Evolutionary conservation across 1,140 invertebrate species (phyloP), one percentile per base, ranked within the genome.

Genomic region (Mycetomoellerius zeteki): DNA sequence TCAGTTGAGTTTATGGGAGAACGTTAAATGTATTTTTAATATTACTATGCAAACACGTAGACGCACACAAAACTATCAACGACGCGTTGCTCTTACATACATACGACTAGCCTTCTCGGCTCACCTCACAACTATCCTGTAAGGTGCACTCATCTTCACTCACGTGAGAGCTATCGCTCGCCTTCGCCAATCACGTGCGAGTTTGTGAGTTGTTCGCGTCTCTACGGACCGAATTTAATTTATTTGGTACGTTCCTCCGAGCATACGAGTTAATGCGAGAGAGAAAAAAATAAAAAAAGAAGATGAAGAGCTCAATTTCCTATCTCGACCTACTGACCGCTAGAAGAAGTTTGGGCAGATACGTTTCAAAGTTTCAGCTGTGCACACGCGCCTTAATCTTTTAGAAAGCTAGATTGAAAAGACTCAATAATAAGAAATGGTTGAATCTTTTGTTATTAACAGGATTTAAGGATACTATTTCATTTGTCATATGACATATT

Each of bases 41-140:
- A 43, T 30, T 43, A 43, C 21, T 43, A 6, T 43, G 7, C 19
- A 30, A 54, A 67, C 3, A 67, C 54, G 69, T n/a, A 69, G n/a
- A 56, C 30, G 24, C 14, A 62, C 5, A 67, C 21, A 65, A 27
- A 24, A 64, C 5, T 67, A 64, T 7, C 71, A 67, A 76, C 71
- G 82, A 86, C 86, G 60, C 43, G 30, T 69, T 85, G 86, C 71
- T 60, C 71, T 86, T 87, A 87, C 60, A 58, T 56, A 86, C 64
- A 62, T 33, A 30, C n/a, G 24, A 78, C 27, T 60, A 24, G 56
- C 19, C 54, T 82, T 73, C 54, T 84, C n/a, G 65, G 27, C 43
- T 60, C 52, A 81, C 30, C 56, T 86, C 71, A 86, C 64, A 16
- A 52, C 27, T 21, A 72, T 86, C 27, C 21, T 56, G 5, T 33